These are phyloP conservation scores for Urophycis tenuis DNA, from an alignment of 2,797 vertebrate genomes.

Conservation along the genomic window DNA sequence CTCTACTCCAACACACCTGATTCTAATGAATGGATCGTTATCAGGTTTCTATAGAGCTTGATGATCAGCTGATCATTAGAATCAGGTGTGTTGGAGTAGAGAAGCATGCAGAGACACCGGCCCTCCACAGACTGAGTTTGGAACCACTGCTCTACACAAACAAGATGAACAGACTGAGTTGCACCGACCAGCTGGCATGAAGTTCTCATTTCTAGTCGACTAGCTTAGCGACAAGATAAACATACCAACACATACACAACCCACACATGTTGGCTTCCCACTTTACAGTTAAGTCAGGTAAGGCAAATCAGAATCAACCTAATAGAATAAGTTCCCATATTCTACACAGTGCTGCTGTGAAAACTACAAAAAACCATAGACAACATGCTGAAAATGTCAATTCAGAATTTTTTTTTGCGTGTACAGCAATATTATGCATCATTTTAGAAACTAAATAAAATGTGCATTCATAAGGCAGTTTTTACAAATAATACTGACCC, in stretches of 20 bases:
- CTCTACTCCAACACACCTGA: no score
- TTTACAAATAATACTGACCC: constrained; percentile 15
- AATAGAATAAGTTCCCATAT: neutral
- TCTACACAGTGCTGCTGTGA: neutral
- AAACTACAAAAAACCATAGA: neutral
- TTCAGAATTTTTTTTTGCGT: no score
- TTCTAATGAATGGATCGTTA: no score
- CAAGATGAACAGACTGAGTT: neutral
- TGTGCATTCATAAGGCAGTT: neutral
- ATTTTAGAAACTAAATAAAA: neutral
- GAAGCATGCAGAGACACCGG: no score
- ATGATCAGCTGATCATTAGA: no score
- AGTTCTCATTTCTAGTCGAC: neutral
- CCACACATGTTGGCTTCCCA: neutral
- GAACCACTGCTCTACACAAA: no score
- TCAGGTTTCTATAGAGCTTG: no score
- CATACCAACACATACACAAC: neutral
- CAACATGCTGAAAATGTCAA: no score
- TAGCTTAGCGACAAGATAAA: neutral
- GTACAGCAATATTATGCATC: neutral
- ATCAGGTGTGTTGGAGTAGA: no score
- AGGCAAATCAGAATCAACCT: neutral
- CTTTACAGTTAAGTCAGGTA: neutral
- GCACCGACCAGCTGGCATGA: neutral
- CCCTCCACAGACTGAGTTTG: no score